Evolutionary conservation across 2,888 invertebrate genomes (phyloP).

Genomic region (Amiota mariae): DNA sequence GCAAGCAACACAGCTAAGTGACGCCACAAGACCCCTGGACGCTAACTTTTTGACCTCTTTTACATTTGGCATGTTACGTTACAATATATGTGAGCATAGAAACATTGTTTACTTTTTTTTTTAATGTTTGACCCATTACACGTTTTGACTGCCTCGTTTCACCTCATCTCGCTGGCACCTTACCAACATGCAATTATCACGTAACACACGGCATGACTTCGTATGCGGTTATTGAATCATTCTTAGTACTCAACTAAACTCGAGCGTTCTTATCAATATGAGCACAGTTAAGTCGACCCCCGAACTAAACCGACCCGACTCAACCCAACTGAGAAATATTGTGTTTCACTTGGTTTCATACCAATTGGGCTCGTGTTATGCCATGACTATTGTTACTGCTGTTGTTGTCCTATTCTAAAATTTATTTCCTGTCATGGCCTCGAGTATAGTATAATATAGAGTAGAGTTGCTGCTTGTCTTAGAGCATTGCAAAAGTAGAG

Average conservation of each 20-base stretch:
- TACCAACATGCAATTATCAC: conserved; percentile 61
- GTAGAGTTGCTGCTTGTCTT: too few species aligned
- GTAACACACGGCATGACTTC: conserved; percentile 64
- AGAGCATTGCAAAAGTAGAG: not conserved
- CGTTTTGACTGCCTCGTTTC: conserved; percentile 35
- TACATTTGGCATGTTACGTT: not conserved
- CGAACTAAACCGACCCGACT: not conserved
- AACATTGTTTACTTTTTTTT: not conserved
- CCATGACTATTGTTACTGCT: conserved; percentile 24
- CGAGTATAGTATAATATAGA: too few species aligned
- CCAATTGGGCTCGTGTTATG: conserved; percentile 49
- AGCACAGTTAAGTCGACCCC: not conserved
- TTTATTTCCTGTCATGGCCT: conserved; percentile 54
- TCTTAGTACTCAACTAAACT: conserved; percentile 4
- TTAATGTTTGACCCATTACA: conserved; percentile 36
- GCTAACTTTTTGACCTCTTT: conserved; percentile 2
- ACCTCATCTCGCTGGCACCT: conserved; percentile 39
- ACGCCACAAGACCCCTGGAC: conserved; percentile 43
- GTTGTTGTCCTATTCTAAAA: conserved; percentile 56
- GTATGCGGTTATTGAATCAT: conserved; percentile 33
- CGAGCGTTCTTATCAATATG: not conserved
- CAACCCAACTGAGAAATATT: not conserved
- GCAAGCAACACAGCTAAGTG: conserved; percentile 56
- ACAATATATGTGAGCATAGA: too few species aligned
- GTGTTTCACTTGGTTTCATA: conserved; percentile 40